phyloP scores from a whole-genome alignment of 2,888 invertebrate species.

The Punctoribates punctum region DNA sequence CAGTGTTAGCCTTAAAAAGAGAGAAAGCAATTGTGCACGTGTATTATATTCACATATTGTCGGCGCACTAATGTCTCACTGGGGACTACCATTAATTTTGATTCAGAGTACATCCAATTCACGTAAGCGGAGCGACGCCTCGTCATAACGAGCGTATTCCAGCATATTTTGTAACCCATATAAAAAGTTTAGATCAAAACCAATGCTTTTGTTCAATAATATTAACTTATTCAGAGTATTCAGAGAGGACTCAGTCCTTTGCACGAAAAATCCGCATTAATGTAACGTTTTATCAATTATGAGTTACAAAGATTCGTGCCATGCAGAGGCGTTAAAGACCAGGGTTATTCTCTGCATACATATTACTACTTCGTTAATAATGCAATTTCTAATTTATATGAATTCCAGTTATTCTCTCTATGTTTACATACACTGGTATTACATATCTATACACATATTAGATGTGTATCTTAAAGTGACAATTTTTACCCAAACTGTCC shows the following conservation, averaged over 20 bases:
- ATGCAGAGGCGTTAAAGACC: conserved; percentile 36
- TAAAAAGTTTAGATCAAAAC: conserved; percentile 25
- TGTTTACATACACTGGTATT: conserved; percentile 1
- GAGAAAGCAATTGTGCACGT: conserved; percentile 15
- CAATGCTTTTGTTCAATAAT: conserved; percentile 28
- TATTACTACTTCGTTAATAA: conserved; percentile 37
- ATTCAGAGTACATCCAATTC: conserved; percentile 36
- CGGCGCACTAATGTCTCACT: conserved; percentile 32
- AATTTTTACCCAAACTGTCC: background rate
- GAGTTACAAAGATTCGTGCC: conserved; percentile 19
- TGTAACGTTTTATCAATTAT: conserved; percentile 38
- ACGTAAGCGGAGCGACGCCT: conserved; percentile 33
- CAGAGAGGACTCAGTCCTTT: conserved; percentile 1
- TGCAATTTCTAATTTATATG: conserved; percentile 37
- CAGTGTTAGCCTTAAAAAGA: background rate
- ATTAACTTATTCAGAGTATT: conserved; percentile 27
- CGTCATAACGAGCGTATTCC: conserved; percentile 18
- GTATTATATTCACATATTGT: conserved; percentile 11
- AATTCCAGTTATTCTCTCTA: background rate
- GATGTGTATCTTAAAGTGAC: background rate
- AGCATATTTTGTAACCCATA: background rate
- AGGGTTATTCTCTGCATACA: conserved; percentile 33
- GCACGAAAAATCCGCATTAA: conserved; percentile 38
- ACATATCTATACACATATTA: background rate
- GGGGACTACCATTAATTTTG: conserved; percentile 37